These are phyloP conservation scores for Urocyon cinereoargenteus DNA, from an alignment of 2,797 vertebrate genomes.

Conservation along the genomic window DNA sequence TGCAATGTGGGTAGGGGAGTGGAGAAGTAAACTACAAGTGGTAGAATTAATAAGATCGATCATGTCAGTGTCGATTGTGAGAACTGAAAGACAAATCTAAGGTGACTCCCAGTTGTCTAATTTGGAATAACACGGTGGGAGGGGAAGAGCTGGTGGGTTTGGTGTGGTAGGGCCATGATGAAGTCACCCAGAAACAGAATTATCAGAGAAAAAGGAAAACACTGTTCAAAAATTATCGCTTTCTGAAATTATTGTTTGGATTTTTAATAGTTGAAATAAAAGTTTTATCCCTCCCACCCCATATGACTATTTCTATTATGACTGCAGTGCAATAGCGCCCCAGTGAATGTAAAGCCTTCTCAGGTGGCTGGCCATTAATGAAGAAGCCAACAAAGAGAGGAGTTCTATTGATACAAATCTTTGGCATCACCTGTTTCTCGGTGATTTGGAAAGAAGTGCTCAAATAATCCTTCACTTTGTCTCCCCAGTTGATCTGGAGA, in stretches of 20 bases:
- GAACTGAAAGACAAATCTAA: neutral
- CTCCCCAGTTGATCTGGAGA: neutral
- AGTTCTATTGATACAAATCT: neutral
- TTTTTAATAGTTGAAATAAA: neutral
- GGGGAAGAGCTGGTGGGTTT: neutral
- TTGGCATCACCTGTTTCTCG: neutral
- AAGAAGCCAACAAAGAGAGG: neutral
- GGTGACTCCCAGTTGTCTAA: neutral
- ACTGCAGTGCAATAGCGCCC: no score
- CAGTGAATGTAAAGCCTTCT: neutral
- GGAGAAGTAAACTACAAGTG: neutral
- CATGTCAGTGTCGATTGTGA: neutral
- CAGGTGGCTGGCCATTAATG: neutral
- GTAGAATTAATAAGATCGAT: neutral
- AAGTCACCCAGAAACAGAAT: neutral
- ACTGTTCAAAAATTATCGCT: neutral
- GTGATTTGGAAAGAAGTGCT: neutral
- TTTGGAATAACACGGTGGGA: neutral
- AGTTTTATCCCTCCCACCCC: neutral
- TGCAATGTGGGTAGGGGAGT: no score
- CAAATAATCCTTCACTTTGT: neutral
- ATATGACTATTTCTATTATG: neutral
- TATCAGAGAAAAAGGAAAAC: neutral
- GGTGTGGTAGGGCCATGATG: no score
- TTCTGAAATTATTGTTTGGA: neutral